A percentile compares a stretch with the other conserved stretches of the same genome.
phyloP scores from a whole-genome alignment of 2,888 invertebrate species.

The Epistrophe grossulariae region DNA sequence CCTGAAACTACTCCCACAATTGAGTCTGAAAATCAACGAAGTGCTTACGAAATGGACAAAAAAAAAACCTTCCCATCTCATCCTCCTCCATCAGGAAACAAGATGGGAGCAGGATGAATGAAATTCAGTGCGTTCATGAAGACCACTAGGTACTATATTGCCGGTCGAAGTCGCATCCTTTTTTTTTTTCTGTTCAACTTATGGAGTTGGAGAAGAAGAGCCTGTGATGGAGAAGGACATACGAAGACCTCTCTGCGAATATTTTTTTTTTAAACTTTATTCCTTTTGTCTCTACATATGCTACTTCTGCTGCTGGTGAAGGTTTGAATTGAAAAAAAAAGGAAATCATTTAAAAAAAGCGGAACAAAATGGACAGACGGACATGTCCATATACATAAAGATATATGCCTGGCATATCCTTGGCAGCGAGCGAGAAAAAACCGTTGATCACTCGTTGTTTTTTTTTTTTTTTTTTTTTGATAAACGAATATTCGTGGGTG shows the following conservation, averaged over 20 bases:
- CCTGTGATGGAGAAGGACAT: conserved; percentile 35
- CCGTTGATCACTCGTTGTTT: conserved; percentile 61
- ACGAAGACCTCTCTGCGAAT: conserved; percentile 52
- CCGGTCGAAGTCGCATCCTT: conserved; percentile 43
- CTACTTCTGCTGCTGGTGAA: conserved; percentile 62
- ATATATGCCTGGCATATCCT: conserved; percentile 59
- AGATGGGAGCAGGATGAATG: conserved; percentile 65
- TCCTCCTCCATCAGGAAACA: conserved; percentile 14
- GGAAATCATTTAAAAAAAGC: conserved; percentile 54
- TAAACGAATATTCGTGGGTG: conserved; percentile 51
- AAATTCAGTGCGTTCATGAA: conserved; percentile 65
- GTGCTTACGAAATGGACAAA: conserved; percentile 60
- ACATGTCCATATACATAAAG: conserved; percentile 59
- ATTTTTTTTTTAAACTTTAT: conserved; percentile 36
- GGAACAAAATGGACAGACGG: conserved; percentile 74
- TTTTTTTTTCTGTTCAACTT: conserved; percentile 18
- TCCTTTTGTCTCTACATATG: conserved; percentile 72
- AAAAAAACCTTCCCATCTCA: background rate
- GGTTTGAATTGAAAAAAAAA: conserved; percentile 52
- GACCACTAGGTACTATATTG: conserved; percentile 28
- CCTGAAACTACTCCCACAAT: conserved; percentile 70
- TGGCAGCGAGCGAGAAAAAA: conserved; percentile 55
- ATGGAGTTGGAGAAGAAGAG: conserved; percentile 34
- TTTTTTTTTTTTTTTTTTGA: conserved; percentile 21
- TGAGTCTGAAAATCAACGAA: conserved; percentile 56